Percentiles rank a stretch among this genome's conserved stretches.
Evolutionary conservation across 35 echinoderm and acorn worm species (phyloP).

Genomic region (Apostichopus californicus): DNA sequence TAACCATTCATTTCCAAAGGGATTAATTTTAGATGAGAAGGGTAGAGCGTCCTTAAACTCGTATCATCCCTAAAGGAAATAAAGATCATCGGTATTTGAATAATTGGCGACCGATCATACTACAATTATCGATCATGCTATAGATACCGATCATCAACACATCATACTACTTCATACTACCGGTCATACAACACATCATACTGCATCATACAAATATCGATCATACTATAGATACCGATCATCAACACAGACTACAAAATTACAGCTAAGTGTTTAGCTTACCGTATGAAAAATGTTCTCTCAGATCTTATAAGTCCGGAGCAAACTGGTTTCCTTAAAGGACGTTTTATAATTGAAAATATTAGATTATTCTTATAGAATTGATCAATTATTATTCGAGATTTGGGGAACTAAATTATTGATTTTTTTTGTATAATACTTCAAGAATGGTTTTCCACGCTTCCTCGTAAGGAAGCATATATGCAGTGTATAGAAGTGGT

Average conservation of each 20-base stretch:
- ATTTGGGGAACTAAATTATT: no score
- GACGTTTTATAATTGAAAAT: slow-evolving; percentile 1
- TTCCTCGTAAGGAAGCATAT: no score
- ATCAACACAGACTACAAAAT: background rate
- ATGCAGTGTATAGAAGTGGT: no score
- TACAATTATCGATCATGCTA: no score
- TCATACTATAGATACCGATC: no score
- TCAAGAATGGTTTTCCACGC: no score
- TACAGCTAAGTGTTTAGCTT: background rate
- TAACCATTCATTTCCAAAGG: background rate
- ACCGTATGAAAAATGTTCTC: background rate
- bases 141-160: no score
- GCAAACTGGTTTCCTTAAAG: slow-evolving; percentile 28
- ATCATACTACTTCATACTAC: no score
- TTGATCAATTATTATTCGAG: background rate
- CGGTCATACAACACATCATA: no score
- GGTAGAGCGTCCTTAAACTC: background rate
- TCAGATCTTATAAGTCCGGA: slow-evolving; percentile 3
- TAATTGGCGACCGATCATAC: background rate
- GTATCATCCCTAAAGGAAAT: background rate
- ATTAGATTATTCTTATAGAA: background rate
- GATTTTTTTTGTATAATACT: no score
- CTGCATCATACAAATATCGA: no score
- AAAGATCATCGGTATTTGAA: background rate
- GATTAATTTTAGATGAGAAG: background rate